A percentile compares a stretch with the other conserved stretches of the same genome.
These are phyloP conservation scores for Philaethria dido DNA, from an alignment of 2,888 invertebrate genomes.

Conservation along the genomic window DNA sequence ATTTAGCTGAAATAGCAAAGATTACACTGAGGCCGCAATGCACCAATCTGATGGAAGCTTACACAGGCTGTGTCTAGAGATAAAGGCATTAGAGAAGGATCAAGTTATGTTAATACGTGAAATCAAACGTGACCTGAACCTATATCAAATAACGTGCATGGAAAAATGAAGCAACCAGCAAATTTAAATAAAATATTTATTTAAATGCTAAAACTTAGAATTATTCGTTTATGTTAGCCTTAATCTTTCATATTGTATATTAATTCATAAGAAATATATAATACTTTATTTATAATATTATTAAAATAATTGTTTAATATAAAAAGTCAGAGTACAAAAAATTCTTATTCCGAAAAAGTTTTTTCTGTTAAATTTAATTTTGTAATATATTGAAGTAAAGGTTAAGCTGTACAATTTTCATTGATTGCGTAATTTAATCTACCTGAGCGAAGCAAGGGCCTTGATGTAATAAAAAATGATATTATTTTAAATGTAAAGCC, in stretches of 20 bases:
- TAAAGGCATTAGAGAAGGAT: constrained; percentile 21
- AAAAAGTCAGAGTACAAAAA: too few relatives aligned
- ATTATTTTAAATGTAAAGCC: constrained; percentile 13
- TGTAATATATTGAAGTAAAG: too few relatives aligned
- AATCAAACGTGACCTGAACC: constrained; percentile 9
- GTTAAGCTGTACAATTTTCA: neutral
- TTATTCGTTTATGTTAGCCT: too few relatives aligned
- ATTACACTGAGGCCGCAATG: constrained; percentile 27
- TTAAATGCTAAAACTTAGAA: neutral
- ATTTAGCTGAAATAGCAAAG: constrained; percentile 20
- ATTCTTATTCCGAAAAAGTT: too few relatives aligned
- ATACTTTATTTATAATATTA: too few relatives aligned
- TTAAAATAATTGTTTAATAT: too few relatives aligned
- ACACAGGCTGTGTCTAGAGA: constrained; percentile 17
- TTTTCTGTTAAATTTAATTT: too few relatives aligned
- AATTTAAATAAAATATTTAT: neutral
- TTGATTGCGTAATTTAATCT: constrained; percentile 6
- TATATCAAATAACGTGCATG: neutral
- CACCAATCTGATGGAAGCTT: constrained; percentile 28
- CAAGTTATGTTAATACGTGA: constrained; percentile 2
- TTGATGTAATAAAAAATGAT: constrained; percentile 15
- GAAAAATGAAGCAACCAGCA: neutral
- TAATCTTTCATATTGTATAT: too few relatives aligned
- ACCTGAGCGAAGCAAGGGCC: neutral
- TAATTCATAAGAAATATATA: too few relatives aligned